Percentiles rank a stretch among this genome's conserved stretches.
These are phyloP conservation scores for Dicaeum eximium DNA, from an alignment of 2,113 vertebrate species.

Conservation along the genomic window DNA sequence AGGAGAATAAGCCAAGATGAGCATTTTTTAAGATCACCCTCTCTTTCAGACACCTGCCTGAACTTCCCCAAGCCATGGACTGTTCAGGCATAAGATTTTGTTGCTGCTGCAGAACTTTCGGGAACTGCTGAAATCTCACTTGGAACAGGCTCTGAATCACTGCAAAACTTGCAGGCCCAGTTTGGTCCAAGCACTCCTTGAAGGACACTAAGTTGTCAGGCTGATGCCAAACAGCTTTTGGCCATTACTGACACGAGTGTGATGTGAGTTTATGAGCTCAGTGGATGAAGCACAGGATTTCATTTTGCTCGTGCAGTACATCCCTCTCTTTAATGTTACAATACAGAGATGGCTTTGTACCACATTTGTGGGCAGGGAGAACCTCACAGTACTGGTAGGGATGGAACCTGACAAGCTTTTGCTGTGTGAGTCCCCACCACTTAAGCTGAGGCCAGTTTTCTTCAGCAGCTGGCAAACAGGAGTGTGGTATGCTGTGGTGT, in stretches of 20 bases:
- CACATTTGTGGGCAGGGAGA: neutral
- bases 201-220: neutral
- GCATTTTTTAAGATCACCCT: neutral
- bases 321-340: neutral
- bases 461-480: neutral
- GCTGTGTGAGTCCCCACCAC: neutral
- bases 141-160: neutral
- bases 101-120: neutral
- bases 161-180: neutral
- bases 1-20: neutral
- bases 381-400: neutral
- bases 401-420: neutral
- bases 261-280: neutral
- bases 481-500: neutral
- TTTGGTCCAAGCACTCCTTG: neutral
- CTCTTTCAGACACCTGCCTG: constrained; percentile 27
- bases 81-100: neutral
- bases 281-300: neutral
- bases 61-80: neutral
- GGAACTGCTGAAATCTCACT: neutral
- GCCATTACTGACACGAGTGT: neutral
- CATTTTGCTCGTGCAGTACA: neutral
- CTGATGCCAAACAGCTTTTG: constrained; percentile 19
- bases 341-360: neutral
- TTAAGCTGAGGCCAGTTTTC: neutral